Base-by-base conservation (phyloP, 1,140 invertebrate species). In the Oncopeltus fasciatus region DNA sequence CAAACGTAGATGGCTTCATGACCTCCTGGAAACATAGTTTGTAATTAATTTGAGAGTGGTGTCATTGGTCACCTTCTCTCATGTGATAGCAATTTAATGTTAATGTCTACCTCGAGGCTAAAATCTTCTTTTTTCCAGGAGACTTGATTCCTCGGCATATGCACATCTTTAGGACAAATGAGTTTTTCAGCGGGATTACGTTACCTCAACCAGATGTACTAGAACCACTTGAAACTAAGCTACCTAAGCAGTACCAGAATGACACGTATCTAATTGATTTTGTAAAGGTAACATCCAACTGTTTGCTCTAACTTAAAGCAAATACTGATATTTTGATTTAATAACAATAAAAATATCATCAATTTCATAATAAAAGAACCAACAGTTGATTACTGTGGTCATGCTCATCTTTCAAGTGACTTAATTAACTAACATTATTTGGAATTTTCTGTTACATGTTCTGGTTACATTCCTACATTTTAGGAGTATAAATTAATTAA, bases 141-240 rank as follows among this genome's bases (percentile, higher is more conserved):
- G 93, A 98, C 70, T 77, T 99, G 4, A 79, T 96, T 67, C 88
- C 92, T 1, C 79, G 93, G 53, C 95, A 99, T 73, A 87, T 98
- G 82, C 84, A 90, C 64, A 93, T 95, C 68, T 98, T 98, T 73
- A 89, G 88, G 64, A 87, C 85, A 66, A 98, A 99, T 70, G 88
- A 95, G 68, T 98, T 97, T 74, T 98, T 92, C 70, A 84, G 88
- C 72, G 90, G 96, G n/a, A 82, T 92, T 66, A 86, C 81, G 43
- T 80, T 98, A 66, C 95, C 95, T 0, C 87, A 94, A 67, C 95
- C 95, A 0, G 90, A 93, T 62, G 84, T 84, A 8, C 71, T 76
- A 38, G 78, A 81, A 67, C 83, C 91, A 11, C 77, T 98, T 12
- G 90, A 95, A 73, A 81, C 81, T 60, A 87, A 88, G 76, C 81